These are phyloP conservation scores for Tragopan temminckii DNA, from an alignment of 2,797 vertebrate genomes.

Conservation along the genomic window DNA sequence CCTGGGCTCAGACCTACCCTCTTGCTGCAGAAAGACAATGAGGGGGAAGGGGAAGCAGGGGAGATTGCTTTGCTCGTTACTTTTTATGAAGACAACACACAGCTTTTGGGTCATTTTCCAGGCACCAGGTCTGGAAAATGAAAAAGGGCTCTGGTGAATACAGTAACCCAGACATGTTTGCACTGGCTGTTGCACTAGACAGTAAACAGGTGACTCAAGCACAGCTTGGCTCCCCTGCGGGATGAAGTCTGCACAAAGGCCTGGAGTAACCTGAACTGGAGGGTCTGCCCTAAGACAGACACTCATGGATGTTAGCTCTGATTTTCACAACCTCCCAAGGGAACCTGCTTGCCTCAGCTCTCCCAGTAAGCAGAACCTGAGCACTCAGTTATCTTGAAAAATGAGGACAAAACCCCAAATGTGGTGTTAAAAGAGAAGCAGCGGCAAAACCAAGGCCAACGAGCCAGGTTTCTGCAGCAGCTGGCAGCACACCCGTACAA, in stretches of 20 bases:
- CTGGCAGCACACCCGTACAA: conserved; percentile 38
- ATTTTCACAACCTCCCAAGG: conserved; percentile 31
- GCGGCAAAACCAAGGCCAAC: neutral
- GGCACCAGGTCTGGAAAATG: conserved; percentile 55
- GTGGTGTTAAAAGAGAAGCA: neutral
- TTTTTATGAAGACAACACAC: conserved; percentile 52
- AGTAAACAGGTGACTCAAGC: conserved; percentile 72
- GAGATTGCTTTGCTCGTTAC: conserved; percentile 29
- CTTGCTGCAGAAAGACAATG: neutral
- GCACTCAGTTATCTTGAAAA: neutral
- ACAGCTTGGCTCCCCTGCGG: conserved; percentile 57
- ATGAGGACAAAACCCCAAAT: neutral
- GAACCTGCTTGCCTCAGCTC: neutral
- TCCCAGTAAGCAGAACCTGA: neutral
- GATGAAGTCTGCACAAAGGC: conserved; percentile 59
- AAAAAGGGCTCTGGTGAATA: conserved; percentile 61
- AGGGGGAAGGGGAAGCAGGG: neutral
- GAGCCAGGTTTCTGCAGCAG: neutral
- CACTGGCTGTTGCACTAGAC: conserved; percentile 73
- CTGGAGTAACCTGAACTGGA: conserved; percentile 60
- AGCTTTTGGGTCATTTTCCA: conserved; percentile 70
- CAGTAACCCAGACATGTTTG: conserved; percentile 63
- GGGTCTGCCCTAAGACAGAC: conserved; percentile 13
- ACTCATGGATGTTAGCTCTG: neutral
- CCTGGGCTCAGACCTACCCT: neutral